phyloP scores from a whole-genome alignment of 2,113 vertebrate species.

The Salvelinus sp. region DNA sequence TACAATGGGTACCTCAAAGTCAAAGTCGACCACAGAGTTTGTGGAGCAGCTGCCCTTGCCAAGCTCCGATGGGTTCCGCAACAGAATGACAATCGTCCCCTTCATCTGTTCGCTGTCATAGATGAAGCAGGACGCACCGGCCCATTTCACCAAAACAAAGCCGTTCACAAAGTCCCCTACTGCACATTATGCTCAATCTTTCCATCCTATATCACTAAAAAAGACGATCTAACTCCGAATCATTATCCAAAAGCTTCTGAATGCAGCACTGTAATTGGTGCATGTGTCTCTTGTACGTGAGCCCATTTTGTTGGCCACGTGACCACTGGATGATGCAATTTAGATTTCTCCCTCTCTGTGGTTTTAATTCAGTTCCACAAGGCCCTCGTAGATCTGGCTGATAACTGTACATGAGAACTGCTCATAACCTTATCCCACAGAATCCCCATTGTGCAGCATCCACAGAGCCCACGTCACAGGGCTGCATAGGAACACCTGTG shows the following conservation, averaged over 20 bases:
- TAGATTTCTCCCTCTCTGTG: not conserved
- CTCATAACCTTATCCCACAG: not conserved
- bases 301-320: not conserved
- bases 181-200: constrained; percentile 10
- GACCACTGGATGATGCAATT: not conserved
- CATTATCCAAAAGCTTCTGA: constrained; percentile 18
- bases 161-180: constrained; percentile 13
- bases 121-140: constrained; percentile 3
- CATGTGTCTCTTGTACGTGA: not conserved
- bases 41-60: constrained; percentile 6
- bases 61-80: constrained; percentile 15
- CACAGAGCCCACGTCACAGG: not conserved
- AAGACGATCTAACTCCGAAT: constrained; percentile 13
- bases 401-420: not conserved
- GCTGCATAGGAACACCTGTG: not conserved
- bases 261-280: not conserved
- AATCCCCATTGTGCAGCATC: not conserved
- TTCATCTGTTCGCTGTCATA: constrained; percentile 25
- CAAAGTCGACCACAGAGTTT: constrained; percentile 16
- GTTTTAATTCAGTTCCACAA: not conserved
- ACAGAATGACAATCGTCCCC: constrained; percentile 33
- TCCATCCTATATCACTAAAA: constrained; percentile 15
- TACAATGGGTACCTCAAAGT: constrained; percentile 13
- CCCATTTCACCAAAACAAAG: constrained; percentile 26
- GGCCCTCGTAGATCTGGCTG: no score